A percentile compares a stretch with the other conserved stretches of the same genome.
Evolutionary conservation across 2,113 vertebrate species (phyloP).

Genomic region (Ornithorhynchus anatinus): DNA sequence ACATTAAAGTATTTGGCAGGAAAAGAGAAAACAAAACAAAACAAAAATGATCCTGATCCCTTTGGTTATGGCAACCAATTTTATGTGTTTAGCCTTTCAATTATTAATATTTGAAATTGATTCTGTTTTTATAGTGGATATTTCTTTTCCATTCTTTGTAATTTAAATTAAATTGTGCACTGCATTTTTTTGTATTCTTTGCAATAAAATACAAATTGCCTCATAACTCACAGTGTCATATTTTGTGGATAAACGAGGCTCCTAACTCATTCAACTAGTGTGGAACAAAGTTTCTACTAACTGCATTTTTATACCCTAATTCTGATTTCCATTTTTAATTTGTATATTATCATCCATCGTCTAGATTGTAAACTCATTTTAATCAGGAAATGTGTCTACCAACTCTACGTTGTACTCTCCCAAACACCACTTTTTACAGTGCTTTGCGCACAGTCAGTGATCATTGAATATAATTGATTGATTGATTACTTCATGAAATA

Average conservation of each 20-base stretch:
- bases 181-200: conserved; percentile 29
- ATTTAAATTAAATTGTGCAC: not conserved
- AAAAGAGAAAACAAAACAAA: not conserved
- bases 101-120: conserved; percentile 15
- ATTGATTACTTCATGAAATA: too few species aligned
- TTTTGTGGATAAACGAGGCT: not conserved
- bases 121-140: conserved; percentile 17
- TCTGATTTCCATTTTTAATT: not conserved
- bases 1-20: not conserved
- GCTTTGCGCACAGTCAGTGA: too few species aligned
- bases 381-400: too few species aligned
- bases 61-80: conserved; percentile 27
- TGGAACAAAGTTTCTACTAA: conserved; percentile 14
- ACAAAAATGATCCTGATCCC: not conserved
- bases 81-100: conserved; percentile 24
- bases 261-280: not conserved
- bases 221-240: conserved; percentile 6
- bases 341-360: too few species aligned
- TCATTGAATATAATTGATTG: too few species aligned
- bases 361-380: too few species aligned
- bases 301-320: not conserved
- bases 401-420: too few species aligned
- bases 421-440: too few species aligned
- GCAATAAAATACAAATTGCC: conserved; percentile 18
- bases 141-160: not conserved